A percentile compares a stretch with the other conserved stretches of the same genome.
Evolutionary conservation across 2,888 invertebrate genomes (phyloP).

Genomic region (Noctua janthina): DNA sequence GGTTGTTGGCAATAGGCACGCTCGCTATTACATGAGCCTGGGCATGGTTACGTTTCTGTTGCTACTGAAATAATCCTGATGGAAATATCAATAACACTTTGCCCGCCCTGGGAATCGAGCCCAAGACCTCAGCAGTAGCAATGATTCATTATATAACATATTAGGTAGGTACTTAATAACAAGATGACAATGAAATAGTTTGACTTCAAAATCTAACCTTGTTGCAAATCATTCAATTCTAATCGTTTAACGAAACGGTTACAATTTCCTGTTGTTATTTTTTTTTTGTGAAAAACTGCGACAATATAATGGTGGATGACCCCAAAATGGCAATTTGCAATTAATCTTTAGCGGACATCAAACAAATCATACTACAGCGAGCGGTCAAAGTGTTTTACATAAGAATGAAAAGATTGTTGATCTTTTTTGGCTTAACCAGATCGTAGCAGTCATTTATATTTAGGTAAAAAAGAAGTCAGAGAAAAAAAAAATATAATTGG

Average conservation of each 20-base stretch:
- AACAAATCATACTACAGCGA: neutral
- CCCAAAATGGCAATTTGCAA: neutral
- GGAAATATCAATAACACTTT: neutral
- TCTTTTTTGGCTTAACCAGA: no score
- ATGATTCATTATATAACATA: neutral
- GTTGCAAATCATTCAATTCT: neutral
- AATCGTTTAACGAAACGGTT: neutral
- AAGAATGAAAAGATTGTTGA: no score
- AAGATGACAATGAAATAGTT: neutral
- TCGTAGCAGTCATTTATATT: no score
- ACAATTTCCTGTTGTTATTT: slow-evolving; percentile 11
- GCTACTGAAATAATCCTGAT: neutral
- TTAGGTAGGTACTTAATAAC: neutral
- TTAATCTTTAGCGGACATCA: neutral
- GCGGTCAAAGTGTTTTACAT: neutral
- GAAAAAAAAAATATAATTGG: no score
- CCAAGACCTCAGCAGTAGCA: neutral
- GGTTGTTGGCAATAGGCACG: neutral
- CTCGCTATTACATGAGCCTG: neutral
- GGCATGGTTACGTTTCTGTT: no score
- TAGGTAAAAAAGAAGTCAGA: no score
- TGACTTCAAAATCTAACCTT: neutral
- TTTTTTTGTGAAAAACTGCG: neutral
- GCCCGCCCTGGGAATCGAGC: no score
- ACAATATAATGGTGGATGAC: neutral